phyloP scores from a whole-genome alignment of 2,113 vertebrate species.

The Taurulus bubalis region DNA sequence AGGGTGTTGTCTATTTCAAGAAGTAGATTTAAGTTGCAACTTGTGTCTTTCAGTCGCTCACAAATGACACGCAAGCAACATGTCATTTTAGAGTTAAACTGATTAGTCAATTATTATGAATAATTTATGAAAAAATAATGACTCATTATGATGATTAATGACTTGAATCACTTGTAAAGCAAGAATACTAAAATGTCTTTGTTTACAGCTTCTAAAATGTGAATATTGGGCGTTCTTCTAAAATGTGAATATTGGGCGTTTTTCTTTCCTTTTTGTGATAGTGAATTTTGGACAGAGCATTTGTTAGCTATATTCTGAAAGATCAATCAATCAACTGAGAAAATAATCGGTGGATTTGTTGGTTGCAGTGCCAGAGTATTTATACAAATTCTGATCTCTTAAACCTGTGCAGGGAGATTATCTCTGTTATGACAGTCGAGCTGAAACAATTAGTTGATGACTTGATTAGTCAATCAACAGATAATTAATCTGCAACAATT shows the following conservation, averaged over 20 bases:
- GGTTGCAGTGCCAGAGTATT: background rate
- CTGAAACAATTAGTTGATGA: background rate
- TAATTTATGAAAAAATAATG: background rate
- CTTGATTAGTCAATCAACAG: background rate
- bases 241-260: background rate
- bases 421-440: background rate
- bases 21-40: background rate
- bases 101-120: background rate
- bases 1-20: background rate
- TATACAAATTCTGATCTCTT: background rate
- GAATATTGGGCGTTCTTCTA: background rate
- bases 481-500: background rate
- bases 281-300: background rate
- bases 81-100: background rate
- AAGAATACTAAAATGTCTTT: background rate
- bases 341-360: background rate
- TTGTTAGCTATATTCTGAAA: background rate
- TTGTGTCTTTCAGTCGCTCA: slow-evolving; percentile 15
- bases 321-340: background rate
- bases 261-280: background rate
- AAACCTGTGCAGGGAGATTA: background rate
- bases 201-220: background rate
- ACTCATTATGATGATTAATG: background rate
- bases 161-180: background rate
- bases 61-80: background rate